Evolutionary conservation across 2,113 vertebrate genomes (phyloP).

Genomic region (Tetraodon nigroviridis): DNA sequence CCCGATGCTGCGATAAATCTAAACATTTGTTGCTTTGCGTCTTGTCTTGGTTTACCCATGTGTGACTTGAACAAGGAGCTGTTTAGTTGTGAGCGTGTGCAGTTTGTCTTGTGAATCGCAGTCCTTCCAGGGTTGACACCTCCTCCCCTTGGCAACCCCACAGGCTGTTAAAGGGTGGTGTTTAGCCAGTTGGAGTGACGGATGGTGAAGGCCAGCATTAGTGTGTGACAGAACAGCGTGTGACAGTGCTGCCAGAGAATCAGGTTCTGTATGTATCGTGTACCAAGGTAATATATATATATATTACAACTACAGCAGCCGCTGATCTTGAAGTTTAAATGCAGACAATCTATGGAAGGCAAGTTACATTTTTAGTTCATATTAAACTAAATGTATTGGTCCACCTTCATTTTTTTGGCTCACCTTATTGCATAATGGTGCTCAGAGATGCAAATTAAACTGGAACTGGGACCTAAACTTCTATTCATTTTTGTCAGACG

Average conservation of each 20-base stretch:
- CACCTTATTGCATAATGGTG: too few relatives aligned
- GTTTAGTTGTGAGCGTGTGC: slow-evolving; percentile 10
- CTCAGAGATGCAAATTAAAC: too few relatives aligned
- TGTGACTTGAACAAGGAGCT: slow-evolving; percentile 14
- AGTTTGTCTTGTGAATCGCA: slow-evolving; percentile 28
- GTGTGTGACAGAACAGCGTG: slow-evolving; percentile 32
- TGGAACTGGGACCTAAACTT: too few relatives aligned
- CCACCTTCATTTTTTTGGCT: too few relatives aligned
- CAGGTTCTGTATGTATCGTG: background rate
- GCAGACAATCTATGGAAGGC: too few relatives aligned
- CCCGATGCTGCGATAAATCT: background rate
- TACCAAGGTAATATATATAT: background rate
- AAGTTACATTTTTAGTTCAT: too few relatives aligned
- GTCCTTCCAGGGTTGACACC: slow-evolving; percentile 12
- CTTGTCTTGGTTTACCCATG: background rate
- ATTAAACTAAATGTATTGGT: background rate
- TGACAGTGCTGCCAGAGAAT: slow-evolving; percentile 16
- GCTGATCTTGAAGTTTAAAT: background rate
- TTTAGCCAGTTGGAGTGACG: slow-evolving; percentile 55
- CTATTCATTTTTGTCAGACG: background rate
- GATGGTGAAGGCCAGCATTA: slow-evolving; percentile 43
- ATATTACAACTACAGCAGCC: background rate
- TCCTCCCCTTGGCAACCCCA: slow-evolving; percentile 32
- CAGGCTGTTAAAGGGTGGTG: slow-evolving; percentile 45
- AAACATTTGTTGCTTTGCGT: background rate